These are phyloP conservation scores for Megalops atlanticus DNA, from an alignment of 2,113 vertebrate species.

Conservation along the genomic window DNA sequence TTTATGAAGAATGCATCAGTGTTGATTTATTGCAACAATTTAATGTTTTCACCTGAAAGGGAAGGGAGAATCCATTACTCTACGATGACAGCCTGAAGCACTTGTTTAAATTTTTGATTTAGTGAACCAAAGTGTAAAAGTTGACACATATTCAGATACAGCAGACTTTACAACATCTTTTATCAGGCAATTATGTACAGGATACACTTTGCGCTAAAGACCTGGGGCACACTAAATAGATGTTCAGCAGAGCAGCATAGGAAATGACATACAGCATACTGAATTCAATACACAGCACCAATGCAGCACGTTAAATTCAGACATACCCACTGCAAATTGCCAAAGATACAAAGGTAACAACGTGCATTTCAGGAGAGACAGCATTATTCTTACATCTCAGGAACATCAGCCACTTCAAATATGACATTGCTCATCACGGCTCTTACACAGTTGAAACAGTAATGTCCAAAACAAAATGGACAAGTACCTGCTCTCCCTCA, in stretches of 20 bases:
- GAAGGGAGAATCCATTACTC: background rate
- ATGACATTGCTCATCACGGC: too few species aligned
- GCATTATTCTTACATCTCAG: too few species aligned
- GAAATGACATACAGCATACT: background rate
- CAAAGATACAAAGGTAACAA: too few species aligned
- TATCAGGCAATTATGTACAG: background rate
- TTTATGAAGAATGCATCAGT: background rate
- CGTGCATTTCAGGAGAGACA: too few species aligned
- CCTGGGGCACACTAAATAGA: background rate
- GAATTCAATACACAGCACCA: background rate
- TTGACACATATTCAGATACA: background rate
- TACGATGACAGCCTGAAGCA: background rate
- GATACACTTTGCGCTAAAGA: background rate
- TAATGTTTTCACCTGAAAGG: too few species aligned
- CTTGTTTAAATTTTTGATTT: background rate
- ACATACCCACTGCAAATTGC: too few species aligned
- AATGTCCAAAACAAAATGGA: too few species aligned
- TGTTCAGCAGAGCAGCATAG: too few species aligned
- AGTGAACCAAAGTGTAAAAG: background rate
- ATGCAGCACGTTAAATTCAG: too few species aligned
- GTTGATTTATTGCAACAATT: background rate
- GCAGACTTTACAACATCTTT: background rate
- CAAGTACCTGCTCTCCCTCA: too few species aligned
- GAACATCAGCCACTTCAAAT: too few species aligned
- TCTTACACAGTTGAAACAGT: too few species aligned